A percentile compares a stretch with the other conserved stretches of the same genome.
phyloP scores from a whole-genome alignment of 2,888 invertebrate genomes.

The Scaptomyza polygonia region DNA sequence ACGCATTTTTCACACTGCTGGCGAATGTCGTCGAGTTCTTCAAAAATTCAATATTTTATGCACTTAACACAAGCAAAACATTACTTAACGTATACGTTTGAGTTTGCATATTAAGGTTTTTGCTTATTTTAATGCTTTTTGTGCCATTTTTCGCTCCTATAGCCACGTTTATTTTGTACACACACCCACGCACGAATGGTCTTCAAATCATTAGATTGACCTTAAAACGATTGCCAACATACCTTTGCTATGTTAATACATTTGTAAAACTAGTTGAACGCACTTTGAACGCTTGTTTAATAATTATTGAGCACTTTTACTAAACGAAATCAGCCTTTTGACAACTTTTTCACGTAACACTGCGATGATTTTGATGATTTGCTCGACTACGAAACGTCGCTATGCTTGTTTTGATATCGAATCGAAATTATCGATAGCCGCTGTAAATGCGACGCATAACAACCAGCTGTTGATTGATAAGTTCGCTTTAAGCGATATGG shows the following conservation, averaged over 20 bases:
- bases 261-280: constrained; percentile 60
- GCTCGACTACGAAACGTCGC: constrained; percentile 5
- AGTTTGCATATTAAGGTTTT: neutral
- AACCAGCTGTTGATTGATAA: constrained; percentile 60
- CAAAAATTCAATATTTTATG: neutral
- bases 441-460: constrained; percentile 1
- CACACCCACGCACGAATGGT: constrained; percentile 14
- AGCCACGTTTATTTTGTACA: constrained; percentile 67
- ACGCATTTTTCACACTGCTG: constrained; percentile 47
- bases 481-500: constrained; percentile 19
- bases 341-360: constrained; percentile 75
- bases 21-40: constrained; percentile 9
- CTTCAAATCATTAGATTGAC: neutral
- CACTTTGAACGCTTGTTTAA: constrained; percentile 55
- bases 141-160: neutral
- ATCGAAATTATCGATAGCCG: too few relatives aligned
- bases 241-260: constrained; percentile 67
- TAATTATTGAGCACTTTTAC: constrained; percentile 59
- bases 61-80: neutral
- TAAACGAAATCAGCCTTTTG: constrained; percentile 52
- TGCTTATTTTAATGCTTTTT: constrained; percentile 3
- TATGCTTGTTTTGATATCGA: neutral
- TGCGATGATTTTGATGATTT: constrained; percentile 56
- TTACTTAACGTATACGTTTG: neutral
- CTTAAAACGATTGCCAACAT: constrained; percentile 37